Evolutionary conservation across 2,797 vertebrate genomes (phyloP), one percentile per base, ranked within the genome.

Genomic region (Hemitrygon akajei): DNA sequence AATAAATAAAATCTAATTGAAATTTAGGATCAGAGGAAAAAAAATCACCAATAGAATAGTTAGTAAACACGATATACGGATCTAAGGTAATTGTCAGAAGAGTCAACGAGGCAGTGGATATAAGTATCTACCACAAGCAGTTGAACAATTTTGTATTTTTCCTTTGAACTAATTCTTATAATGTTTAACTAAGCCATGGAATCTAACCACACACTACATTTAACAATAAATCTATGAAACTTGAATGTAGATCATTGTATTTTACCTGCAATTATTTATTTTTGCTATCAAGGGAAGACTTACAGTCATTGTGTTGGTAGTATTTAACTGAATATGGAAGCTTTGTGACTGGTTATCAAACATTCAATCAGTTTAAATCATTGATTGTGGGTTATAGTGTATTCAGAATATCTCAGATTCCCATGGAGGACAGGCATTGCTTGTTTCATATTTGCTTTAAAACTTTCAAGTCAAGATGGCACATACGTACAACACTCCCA

Each of bases 201-300:
- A 34, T 66, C 63, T n/a, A 66, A 66, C n/a, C 34, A 66, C 34
- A 14, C 3, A n/a, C 30, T 89, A 6, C 60, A 89, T 89, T 89
- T 66, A 63, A n/a, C 60, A 66, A 66, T 34, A 66, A 89, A 89
- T 89, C 60, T 34, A 89, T 89, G 86, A 66, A 56, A 63, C 86
- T 20, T 18, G 34, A 37, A 79, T 79, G 77, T 14, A 14, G 77
- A 34, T 79, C 77, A 34, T 63, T 89, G 86, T 20, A 89, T 89
- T 89, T 60, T 86, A 20, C 86, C 12, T 89, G 60, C 66, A 60
- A 34, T 89, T n/a, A 34, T 89, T n/a, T 89, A 34, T 60, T 89
- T 89, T 63, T 30, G 58, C 0, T 60, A 89, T 89, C 60, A 16
- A 66, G 60, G 14, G 84, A 89, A 0, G 86, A 89, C 63, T 87